These are phyloP conservation scores for Drosophila rubida DNA, from an alignment of 2,888 invertebrate genomes.

Conservation along the genomic window DNA sequence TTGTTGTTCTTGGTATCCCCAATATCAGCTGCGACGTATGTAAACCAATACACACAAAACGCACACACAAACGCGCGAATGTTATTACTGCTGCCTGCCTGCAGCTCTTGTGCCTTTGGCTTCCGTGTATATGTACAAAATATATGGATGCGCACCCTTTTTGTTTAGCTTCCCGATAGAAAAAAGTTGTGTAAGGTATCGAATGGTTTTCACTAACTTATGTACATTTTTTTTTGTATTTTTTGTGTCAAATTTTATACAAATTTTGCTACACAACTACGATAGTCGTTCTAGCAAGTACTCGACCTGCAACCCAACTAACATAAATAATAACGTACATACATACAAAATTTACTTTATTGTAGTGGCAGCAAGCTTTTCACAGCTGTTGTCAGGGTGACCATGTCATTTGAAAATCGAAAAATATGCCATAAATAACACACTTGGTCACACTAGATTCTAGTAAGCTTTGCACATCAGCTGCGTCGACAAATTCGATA, in stretches of 20 bases:
- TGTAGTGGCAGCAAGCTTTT: conserved; percentile 36
- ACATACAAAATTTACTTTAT: not conserved
- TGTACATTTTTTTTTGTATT: conserved; percentile 57
- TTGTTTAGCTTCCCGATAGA: conserved; percentile 32
- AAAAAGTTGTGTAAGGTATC: conserved; percentile 45
- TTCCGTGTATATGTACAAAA: conserved; percentile 48
- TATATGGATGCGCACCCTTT: conserved; percentile 39
- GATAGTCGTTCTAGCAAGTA: conserved; percentile 53
- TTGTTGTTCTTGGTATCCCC: conserved; percentile 21
- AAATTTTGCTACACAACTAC: conserved; percentile 69
- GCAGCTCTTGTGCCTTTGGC: conserved; percentile 8
- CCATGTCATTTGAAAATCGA: not conserved
- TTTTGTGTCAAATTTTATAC: conserved; percentile 62
- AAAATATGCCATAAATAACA: not conserved
- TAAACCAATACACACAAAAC: conserved; percentile 11
- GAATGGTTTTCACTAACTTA: conserved; percentile 49
- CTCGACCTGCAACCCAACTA: conserved; percentile 57
- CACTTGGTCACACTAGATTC: not conserved
- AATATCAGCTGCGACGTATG: conserved; percentile 44
- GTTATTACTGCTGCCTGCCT: not conserved
- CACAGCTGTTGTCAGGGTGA: conserved; percentile 37
- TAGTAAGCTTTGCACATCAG: conserved; percentile 58
- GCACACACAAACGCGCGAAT: conserved; percentile 27
- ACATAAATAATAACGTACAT: conserved; percentile 12
- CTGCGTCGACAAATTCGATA: conserved; percentile 15